A percentile compares a stretch with the other conserved stretches of the same genome.
Evolutionary conservation across 2,113 vertebrate genomes (phyloP).

Genomic region (Pelobates fuscus): DNA sequence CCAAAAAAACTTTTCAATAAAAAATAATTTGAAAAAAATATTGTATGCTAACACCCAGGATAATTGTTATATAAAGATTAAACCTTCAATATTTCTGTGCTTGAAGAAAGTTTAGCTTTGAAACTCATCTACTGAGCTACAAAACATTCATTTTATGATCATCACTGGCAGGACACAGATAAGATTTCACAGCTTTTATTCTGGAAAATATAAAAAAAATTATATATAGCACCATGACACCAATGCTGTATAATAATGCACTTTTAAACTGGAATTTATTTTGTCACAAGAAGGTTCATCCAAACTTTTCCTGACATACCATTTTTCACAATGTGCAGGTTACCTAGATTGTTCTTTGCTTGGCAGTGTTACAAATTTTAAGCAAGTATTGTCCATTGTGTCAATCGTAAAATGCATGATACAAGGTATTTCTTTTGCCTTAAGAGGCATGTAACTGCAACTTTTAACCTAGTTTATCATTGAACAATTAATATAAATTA

Average conservation of each 20-base stretch:
- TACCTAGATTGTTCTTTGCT: background rate
- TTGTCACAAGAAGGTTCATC: constrained; percentile 15
- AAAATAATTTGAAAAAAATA: too few relatives aligned
- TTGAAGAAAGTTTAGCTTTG: background rate
- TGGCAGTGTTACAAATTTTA: background rate
- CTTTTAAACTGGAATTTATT: constrained; percentile 19
- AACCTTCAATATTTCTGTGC: background rate
- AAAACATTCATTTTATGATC: constrained; percentile 7
- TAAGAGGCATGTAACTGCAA: too few relatives aligned
- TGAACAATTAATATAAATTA: too few relatives aligned
- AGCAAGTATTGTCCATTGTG: background rate
- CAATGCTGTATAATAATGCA: constrained; percentile 16
- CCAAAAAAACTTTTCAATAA: too few relatives aligned
- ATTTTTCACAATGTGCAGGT: constrained; percentile 6
- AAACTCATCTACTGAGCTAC: background rate
- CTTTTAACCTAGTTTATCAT: too few relatives aligned
- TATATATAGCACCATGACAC: constrained; percentile 6
- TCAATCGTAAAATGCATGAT: background rate
- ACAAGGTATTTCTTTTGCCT: too few relatives aligned
- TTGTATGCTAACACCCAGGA: background rate
- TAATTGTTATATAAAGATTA: background rate
- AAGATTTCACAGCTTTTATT: constrained; percentile 20
- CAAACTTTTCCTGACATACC: constrained; percentile 7
- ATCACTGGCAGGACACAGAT: constrained; percentile 16
- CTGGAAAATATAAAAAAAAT: constrained; percentile 8